Conservation (phyloP, 2,888 invertebrate species). For the Hermodice carunculata region DNA sequence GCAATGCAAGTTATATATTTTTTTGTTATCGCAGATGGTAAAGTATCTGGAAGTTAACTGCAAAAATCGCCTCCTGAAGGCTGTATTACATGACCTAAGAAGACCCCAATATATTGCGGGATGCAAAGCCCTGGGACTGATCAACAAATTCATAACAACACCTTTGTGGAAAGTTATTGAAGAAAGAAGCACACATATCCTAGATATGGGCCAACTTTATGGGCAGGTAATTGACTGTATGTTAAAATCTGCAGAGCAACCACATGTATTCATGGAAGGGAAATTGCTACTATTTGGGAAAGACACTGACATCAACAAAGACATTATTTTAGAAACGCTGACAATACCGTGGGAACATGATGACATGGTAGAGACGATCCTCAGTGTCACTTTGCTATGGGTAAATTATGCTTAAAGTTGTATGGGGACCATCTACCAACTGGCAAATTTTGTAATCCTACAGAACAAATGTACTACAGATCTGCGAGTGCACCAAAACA, state of each 20-base stretch:
- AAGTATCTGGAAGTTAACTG: neutral
- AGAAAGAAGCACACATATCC: neutral
- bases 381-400: neutral
- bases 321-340: neutral
- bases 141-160: neutral
- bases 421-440: too few species aligned
- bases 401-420: too few species aligned
- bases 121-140: neutral
- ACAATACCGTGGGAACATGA: neutral
- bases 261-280: too few species aligned
- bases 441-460: too few species aligned
- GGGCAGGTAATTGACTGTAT: neutral
- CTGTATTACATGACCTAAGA: neutral
- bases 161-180: conserved; percentile 2
- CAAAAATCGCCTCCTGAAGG: neutral
- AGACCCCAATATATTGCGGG: neutral
- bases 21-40: neutral
- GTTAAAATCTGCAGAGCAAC: too few species aligned
- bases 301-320: neutral
- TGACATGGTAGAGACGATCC: neutral
- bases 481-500: too few species aligned
- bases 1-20: neutral
- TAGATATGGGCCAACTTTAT: neutral
- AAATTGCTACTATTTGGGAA: too few species aligned
- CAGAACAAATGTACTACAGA: too few species aligned